Conservation (phyloP, 2,888 invertebrate genomes). For the Ommatoiulus sabulosus region DNA sequence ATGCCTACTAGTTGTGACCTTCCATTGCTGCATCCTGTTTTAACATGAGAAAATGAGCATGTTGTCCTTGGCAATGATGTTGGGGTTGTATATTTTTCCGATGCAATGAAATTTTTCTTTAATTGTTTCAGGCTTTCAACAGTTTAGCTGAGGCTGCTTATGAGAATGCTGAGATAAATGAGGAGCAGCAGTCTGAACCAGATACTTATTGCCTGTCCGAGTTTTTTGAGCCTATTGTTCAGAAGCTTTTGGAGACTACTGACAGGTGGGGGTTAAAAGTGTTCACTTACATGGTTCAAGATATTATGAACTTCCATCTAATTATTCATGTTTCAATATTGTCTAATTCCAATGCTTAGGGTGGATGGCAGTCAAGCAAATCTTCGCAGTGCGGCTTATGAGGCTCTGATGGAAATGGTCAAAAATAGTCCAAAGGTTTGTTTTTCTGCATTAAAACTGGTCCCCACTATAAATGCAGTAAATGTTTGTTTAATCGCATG, state of each 20-base stretch:
- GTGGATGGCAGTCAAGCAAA: constrained; percentile 94
- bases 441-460: neutral
- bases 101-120: neutral
- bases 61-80: too few relatives aligned
- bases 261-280: constrained; percentile 79
- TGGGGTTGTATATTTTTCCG: neutral
- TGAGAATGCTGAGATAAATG: constrained; percentile 75
- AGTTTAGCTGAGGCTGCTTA: constrained; percentile 97
- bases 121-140: constrained; percentile 79
- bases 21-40: too few relatives aligned
- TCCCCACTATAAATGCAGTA: neutral
- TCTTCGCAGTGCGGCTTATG: constrained; percentile 95
- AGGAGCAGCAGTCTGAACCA: constrained; percentile 75
- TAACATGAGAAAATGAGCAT: too few relatives aligned
- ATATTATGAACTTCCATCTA: too few relatives aligned
- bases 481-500: neutral
- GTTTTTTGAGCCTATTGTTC: constrained; percentile 94
- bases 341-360: constrained; percentile 67
- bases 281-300: constrained; percentile 42
- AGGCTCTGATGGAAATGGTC: constrained; percentile 99
- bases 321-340: neutral
- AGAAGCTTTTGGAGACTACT: constrained; percentile 91
- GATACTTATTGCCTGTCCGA: constrained; percentile 93
- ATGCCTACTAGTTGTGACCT: too few relatives aligned
- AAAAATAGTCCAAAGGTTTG: constrained; percentile 89